These are phyloP conservation scores for Dendrocincla fuliginosa DNA, from an alignment of 2,797 vertebrate genomes.

Conservation along the genomic window DNA sequence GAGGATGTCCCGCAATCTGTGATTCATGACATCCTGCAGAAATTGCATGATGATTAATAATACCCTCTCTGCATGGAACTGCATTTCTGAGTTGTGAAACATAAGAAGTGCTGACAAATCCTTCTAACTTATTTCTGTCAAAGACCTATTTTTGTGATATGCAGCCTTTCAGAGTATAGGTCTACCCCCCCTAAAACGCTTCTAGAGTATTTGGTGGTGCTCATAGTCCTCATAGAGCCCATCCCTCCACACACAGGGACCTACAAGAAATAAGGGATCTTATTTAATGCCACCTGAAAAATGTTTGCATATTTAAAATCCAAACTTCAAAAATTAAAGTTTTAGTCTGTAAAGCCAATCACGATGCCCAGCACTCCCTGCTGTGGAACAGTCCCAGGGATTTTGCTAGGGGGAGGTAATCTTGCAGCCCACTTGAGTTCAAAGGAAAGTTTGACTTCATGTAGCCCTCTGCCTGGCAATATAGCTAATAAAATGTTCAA, in stretches of 20 bases:
- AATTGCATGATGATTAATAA: neutral
- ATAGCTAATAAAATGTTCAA: neutral
- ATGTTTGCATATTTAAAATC: neutral
- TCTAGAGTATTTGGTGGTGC: neutral
- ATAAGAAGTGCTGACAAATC: neutral
- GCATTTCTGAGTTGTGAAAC: neutral
- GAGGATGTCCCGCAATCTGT: constrained; percentile 7
- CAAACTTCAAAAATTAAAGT: neutral
- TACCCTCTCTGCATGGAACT: neutral
- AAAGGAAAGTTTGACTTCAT: neutral
- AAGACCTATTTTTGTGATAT: neutral
- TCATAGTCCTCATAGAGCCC: neutral
- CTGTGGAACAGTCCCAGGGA: neutral
- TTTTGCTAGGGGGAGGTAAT: neutral
- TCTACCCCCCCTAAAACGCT: neutral
- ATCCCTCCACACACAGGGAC: neutral
- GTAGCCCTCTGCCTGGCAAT: neutral
- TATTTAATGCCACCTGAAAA: neutral
- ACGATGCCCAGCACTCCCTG: neutral
- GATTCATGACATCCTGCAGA: constrained; percentile 58
- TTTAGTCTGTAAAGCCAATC: neutral
- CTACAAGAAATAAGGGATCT: neutral
- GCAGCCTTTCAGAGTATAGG: neutral
- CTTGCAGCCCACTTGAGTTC: neutral
- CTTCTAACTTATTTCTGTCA: neutral